Percentiles rank a stretch among this genome's conserved stretches.
These are phyloP conservation scores for Oegoconia quadripuncta DNA, from an alignment of 2,888 invertebrate species.

Conservation along the genomic window DNA sequence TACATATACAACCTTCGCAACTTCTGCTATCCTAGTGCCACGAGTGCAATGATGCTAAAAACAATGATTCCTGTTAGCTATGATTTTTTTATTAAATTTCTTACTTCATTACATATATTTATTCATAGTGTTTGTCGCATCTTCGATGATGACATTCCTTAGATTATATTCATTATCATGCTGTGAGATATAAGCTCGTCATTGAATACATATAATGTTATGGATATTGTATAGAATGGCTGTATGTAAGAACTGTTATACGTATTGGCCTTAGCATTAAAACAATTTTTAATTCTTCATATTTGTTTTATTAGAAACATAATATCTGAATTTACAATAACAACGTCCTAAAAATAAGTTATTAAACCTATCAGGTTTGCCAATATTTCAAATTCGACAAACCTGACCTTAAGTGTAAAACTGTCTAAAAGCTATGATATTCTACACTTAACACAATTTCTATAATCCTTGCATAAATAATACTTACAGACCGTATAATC, in stretches of 20 bases:
- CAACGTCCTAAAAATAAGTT: conserved; percentile 1
- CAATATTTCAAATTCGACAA: background rate
- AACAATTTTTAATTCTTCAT: conserved; percentile 1
- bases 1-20: too few species aligned
- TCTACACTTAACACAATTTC: conserved; percentile 15
- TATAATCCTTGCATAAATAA: conserved; percentile 1
- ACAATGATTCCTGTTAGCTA: too few species aligned
- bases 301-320: background rate
- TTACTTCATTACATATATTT: too few species aligned
- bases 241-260: background rate
- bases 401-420: conserved; percentile 3
- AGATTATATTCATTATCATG: too few species aligned
- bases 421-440: conserved; percentile 12
- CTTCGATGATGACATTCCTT: too few species aligned
- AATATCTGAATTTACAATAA: background rate
- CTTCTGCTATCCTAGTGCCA: too few species aligned
- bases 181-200: too few species aligned
- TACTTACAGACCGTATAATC: background rate
- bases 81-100: too few species aligned
- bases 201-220: too few species aligned
- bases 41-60: too few species aligned
- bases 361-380: conserved; percentile 7
- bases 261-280: conserved; percentile 6
- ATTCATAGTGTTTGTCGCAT: too few species aligned
- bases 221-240: background rate